Evolutionary conservation across 2,113 vertebrate species (phyloP), one percentile per base, ranked within the genome.

Genomic region (Mus spicilegus): DNA sequence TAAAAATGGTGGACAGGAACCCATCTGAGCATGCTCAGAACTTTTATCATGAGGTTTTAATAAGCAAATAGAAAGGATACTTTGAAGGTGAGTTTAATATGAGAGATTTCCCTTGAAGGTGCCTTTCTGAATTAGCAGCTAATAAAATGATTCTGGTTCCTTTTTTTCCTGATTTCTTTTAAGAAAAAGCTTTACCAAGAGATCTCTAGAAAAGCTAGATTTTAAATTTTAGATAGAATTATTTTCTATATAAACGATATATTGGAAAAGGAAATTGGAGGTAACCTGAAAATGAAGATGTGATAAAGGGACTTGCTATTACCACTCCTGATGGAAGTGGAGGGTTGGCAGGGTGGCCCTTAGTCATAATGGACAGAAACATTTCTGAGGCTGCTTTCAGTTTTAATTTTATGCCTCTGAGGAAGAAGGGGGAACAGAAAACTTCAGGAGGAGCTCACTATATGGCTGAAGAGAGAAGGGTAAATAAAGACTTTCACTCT

Each of bases 211-310:
- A 95, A 65, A 93, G 14, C 7, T 49, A 87, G 16, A 89, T 80
- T 86, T 85, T 78, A 91, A 89, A 73, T 86, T 89, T 58, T 39
- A 85, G 51, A 69, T 70, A 85, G 67, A 86, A 93, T 82, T 5
- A 39, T n/a, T 89, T 89, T 88, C 69, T 91, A 58, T 56, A 81
- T 86, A 93, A 97, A 76, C 3, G 54, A 78, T 4, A 61, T 26
- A 46, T 61, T 42, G 9, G 14, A 49, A 93, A 95, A 89, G 54
- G n/a, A 61, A 56, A 89, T 82, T 42, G 91, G 63, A 61, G 28
- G 12, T 94, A 20, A 89, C 14, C 30, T 78, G 49, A 39, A 28
- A 70, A 84, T 36, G 58, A 89, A 78, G 12, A 51, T 56, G 20
- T n/a, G 72, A 77, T 96, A 14, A 97, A 90, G 46, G 77, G 65